Conservation (phyloP, 2,797 vertebrate genomes). For the Gymnoscopelus microlampas region DNA sequence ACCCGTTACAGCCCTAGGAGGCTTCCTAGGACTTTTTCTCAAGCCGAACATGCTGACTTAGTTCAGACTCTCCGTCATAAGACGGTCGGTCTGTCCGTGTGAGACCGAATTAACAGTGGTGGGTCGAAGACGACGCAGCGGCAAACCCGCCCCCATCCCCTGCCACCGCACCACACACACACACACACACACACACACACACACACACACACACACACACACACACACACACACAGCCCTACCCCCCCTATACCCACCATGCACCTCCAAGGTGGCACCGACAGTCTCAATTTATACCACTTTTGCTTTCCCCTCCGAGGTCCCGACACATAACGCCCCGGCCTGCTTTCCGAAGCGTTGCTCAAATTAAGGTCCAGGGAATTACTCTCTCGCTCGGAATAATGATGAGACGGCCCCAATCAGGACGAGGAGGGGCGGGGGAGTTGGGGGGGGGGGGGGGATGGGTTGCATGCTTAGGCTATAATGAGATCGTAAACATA, state of each 20-base stretch:
- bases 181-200: not conserved
- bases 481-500: conserved; percentile 80
- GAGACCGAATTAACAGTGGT: too few species aligned
- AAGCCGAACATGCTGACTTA: too few species aligned
- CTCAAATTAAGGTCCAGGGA: conserved; percentile 73
- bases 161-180: not conserved
- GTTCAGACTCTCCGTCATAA: too few species aligned
- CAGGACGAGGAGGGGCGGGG: conserved; percentile 53
- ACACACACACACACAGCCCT: not conserved
- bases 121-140: too few species aligned
- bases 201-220: conserved; percentile 37
- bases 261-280: conserved; percentile 51
- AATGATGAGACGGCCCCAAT: conserved; percentile 68
- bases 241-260: not conserved
- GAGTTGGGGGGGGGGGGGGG: not conserved
- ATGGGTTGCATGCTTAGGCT: conserved; percentile 25
- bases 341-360: conserved; percentile 47
- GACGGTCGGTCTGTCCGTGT: too few species aligned
- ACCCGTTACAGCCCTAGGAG: too few species aligned
- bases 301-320: too few species aligned
- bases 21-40: too few species aligned
- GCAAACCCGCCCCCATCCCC: too few species aligned
- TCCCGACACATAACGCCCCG: not conserved
- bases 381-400: conserved; percentile 61
- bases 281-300: conserved; percentile 32